Evolutionary conservation across 2,113 vertebrate species (phyloP).

Genomic region (Eolophus roseicapilla): DNA sequence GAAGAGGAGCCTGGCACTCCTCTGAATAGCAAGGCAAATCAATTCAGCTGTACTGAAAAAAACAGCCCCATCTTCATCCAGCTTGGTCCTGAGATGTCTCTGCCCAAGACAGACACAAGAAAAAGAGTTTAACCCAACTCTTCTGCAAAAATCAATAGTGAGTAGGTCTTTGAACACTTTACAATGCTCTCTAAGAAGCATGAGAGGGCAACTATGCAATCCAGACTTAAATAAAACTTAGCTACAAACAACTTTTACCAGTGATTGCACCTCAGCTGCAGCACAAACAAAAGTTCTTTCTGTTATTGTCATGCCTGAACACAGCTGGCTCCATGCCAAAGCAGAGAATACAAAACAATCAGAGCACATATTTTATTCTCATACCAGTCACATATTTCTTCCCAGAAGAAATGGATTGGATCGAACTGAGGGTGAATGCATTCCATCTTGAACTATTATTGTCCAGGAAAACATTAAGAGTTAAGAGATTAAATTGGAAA

Average conservation of each 20-base stretch:
- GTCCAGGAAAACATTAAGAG: not conserved
- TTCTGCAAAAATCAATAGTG: not conserved
- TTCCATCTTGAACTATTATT: not conserved
- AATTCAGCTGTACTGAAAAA: not conserved
- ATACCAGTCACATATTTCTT: fast-evolving
- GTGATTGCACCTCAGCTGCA: not conserved
- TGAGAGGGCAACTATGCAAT: not conserved
- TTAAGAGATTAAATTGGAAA: not conserved
- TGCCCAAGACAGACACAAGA: not conserved
- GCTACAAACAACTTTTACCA: not conserved
- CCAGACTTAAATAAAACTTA: not conserved
- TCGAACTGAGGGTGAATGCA: fast-evolving
- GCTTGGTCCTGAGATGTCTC: not conserved
- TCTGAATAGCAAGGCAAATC: not conserved
- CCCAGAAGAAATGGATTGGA: not conserved
- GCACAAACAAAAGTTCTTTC: not conserved
- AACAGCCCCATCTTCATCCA: not conserved
- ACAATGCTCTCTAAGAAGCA: not conserved
- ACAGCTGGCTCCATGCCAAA: not conserved
- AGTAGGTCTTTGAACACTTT: not conserved
- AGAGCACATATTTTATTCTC: not conserved
- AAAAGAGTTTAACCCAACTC: not conserved
- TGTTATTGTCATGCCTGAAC: not conserved
- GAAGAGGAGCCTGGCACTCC: not conserved
- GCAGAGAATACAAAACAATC: not conserved